Evolutionary conservation across 1,140 invertebrate species (phyloP).

Genomic region (Dolichoris vasculosae): DNA sequence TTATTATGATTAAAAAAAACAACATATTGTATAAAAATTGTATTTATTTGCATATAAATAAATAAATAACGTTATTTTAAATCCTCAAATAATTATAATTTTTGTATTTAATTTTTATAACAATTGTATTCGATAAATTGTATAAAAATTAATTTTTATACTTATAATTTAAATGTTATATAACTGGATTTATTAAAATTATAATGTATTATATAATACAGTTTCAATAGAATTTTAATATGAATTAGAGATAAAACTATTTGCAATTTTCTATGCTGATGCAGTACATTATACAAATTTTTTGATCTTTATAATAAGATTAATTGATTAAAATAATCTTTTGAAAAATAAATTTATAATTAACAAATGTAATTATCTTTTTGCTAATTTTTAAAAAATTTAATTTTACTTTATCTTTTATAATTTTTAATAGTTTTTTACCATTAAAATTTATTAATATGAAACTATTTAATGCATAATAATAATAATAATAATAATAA

Average conservation of each 20-base stretch:
- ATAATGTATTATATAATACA: not conserved
- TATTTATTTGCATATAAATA: too few species aligned
- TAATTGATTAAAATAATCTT: not conserved
- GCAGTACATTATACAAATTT: conserved; percentile 34
- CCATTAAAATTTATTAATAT: too few species aligned
- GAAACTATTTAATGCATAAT: too few species aligned
- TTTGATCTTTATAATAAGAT: conserved; percentile 28
- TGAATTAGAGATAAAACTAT: not conserved
- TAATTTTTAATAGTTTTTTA: too few species aligned
- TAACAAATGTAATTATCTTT: too few species aligned
- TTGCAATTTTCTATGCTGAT: conserved; percentile 10
- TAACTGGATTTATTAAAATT: not conserved
- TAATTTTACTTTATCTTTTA: too few species aligned
- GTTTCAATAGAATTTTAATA: conserved; percentile 13
- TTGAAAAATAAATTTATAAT: not conserved
- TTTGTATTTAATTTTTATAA: not conserved
- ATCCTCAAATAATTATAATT: too few species aligned
- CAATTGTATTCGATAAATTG: not conserved
- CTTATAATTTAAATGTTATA: not conserved
- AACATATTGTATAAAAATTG: too few species aligned
- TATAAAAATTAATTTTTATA: not conserved
- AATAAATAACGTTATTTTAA: too few species aligned
- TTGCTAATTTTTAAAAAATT: too few species aligned
- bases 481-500: too few species aligned
- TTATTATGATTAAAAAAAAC: too few species aligned